Evolutionary conservation across 2,797 vertebrate genomes (phyloP), one percentile per base, ranked within the genome.

Genomic region (Pangasius macronema): DNA sequence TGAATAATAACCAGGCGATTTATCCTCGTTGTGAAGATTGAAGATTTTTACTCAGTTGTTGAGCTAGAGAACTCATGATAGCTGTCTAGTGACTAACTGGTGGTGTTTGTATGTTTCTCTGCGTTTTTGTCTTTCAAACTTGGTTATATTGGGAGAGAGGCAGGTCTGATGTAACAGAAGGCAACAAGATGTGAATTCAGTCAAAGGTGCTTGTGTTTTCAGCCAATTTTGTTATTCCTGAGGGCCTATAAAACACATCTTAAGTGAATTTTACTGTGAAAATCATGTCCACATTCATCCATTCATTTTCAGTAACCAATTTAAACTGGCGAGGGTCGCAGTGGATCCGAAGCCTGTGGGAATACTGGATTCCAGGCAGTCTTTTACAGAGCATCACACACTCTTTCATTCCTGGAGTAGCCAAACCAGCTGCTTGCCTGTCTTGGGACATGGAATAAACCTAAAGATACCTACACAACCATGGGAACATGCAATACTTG

Each of bases 101-200:
- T n/a, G 0, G 33, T 81, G 33, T 81, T 81, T 81, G 77, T 11
- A 18, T 79, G n/a, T 57, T 77, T 53, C 46, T 51, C 46, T 53
- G 18, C 5, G 4, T 39, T 81, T 61, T 42, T 81, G 57, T 7
- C 61, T 81, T 81, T 81, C 10, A 59, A 59, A 39, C 33, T 79
- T 79, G 24, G 36, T 42, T 36, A 81, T 61, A 81, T 4, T 42
- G 36, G 59, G 36, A 42, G 80, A 20, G 16, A 81, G 39, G 14
- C 55, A 49, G 36, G 39, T 30, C 83, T 85, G 72, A 76, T 85
- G 55, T 85, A 76, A 85, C 73, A 77, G 42, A 85, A 77, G 30
- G 73, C 57, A 85, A 76, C 20, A 49, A 77, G 42, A 33, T 65
- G 59, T 77, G 42, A 65, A 85, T 75, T 85, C 22, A 85, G 53